Percentiles rank a stretch among this genome's conserved stretches.
Conservation (phyloP, 23 tunicate genomes). For the Pegea sp. region DNA sequence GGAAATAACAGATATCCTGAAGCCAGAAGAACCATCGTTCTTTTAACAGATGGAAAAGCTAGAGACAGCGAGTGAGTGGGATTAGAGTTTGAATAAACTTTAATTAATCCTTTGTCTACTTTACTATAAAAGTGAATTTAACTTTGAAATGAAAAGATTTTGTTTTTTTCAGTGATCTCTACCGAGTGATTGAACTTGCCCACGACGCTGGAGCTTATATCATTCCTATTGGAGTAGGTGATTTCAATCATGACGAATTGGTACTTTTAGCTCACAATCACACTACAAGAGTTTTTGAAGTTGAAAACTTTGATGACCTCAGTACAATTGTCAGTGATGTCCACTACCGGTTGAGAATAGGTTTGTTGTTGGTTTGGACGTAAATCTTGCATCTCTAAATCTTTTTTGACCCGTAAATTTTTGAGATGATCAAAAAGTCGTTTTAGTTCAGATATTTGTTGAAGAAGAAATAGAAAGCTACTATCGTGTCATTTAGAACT, state of each 20-base stretch:
- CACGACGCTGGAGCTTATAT: conserved; percentile 26
- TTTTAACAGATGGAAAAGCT: conserved; percentile 69
- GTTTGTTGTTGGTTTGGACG: too few species aligned
- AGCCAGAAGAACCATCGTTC: conserved; percentile 39
- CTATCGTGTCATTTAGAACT: too few species aligned
- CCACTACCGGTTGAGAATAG: conserved; percentile 13
- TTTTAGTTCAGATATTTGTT: too few species aligned
- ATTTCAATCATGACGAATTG: conserved; percentile 12
- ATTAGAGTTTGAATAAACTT: neutral
- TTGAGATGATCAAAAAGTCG: too few species aligned
- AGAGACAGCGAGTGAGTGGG: conserved; percentile 28
- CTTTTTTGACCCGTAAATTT: too few species aligned
- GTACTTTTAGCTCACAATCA: conserved; percentile 20
- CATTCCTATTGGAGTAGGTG: conserved; percentile 63
- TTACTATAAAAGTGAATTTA: too few species aligned
- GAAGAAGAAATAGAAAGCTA: too few species aligned
- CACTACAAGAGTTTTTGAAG: conserved; percentile 25
- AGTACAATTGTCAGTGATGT: conserved; percentile 17
- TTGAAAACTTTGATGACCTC: conserved; percentile 26
- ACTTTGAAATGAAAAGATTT: too few species aligned
- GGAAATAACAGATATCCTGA: conserved; percentile 33
- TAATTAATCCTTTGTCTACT: neutral
- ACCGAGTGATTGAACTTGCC: conserved; percentile 18
- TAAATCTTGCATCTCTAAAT: too few species aligned
- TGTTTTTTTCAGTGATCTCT: conserved; percentile 21